phyloP scores from a whole-genome alignment of 2,888 invertebrate genomes.

The Ornithoptera alexandrae region DNA sequence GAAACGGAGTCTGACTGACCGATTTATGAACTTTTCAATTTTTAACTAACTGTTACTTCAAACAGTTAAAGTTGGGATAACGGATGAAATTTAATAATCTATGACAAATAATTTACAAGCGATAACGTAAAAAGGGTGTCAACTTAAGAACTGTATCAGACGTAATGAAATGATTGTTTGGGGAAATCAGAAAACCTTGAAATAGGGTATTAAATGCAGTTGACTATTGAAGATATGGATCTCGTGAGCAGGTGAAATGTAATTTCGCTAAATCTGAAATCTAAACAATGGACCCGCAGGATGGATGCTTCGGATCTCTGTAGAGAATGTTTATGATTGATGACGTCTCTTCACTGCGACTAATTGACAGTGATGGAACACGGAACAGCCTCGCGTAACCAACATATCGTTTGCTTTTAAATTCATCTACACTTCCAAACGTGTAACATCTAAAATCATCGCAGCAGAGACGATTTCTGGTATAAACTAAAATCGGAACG shows the following conservation, averaged over 20 bases:
- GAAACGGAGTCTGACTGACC: too few species aligned
- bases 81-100: too few species aligned
- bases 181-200: too few species aligned
- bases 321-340: slow-evolving; percentile 69
- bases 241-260: neutral
- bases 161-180: too few species aligned
- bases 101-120: too few species aligned
- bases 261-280: slow-evolving; percentile 35
- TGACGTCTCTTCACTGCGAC: slow-evolving; percentile 70
- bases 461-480: slow-evolving; percentile 5
- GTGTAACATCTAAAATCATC: neutral
- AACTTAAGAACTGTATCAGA: too few species aligned
- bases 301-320: slow-evolving; percentile 46
- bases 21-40: too few species aligned
- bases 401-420: slow-evolving; percentile 41
- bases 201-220: too few species aligned
- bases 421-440: neutral
- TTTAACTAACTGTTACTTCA: too few species aligned
- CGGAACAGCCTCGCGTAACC: slow-evolving; percentile 51
- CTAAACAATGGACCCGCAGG: slow-evolving; percentile 58
- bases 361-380: slow-evolving; percentile 80
- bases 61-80: too few species aligned
- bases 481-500: neutral
- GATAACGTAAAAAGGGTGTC: too few species aligned
- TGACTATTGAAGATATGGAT: too few species aligned